These are phyloP conservation scores for Sebastes cheni DNA, from an alignment of 2,797 vertebrate genomes.

Conservation along the genomic window DNA sequence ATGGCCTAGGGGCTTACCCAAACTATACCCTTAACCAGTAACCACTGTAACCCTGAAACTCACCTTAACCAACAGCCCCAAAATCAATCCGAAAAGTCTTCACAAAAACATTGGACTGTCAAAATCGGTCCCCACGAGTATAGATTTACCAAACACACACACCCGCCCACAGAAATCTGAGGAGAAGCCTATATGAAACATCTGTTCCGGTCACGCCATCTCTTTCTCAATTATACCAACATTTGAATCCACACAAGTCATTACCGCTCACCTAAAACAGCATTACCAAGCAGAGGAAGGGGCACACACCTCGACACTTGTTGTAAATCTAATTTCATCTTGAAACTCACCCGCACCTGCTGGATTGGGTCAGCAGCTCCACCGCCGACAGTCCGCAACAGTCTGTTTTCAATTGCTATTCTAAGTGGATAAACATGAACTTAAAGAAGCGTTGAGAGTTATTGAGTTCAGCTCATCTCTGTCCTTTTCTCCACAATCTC, in stretches of 20 bases:
- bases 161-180: constrained; percentile 54
- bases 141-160: constrained; percentile 33
- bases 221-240: constrained; percentile 84
- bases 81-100: constrained; percentile 2
- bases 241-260: constrained; percentile 84
- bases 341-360: constrained; percentile 5
- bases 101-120: neutral
- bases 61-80: neutral
- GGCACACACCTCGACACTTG: constrained; percentile 23
- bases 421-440: constrained; percentile 41
- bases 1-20: neutral
- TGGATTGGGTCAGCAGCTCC: constrained; percentile 18
- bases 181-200: constrained; percentile 83
- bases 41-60: neutral
- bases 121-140: neutral
- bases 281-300: constrained; percentile 8
- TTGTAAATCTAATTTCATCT: constrained; percentile 54
- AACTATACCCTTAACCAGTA: neutral
- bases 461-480: constrained; percentile 30
- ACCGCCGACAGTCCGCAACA: neutral
- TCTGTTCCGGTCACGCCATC: constrained; percentile 89
- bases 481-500: neutral
- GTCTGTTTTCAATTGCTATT: constrained; percentile 35
- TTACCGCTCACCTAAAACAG: constrained; percentile 72
- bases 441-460: constrained; percentile 21